These are phyloP conservation scores for Ischnus inquisitorius DNA, from an alignment of 2,888 invertebrate genomes.

Conservation along the genomic window DNA sequence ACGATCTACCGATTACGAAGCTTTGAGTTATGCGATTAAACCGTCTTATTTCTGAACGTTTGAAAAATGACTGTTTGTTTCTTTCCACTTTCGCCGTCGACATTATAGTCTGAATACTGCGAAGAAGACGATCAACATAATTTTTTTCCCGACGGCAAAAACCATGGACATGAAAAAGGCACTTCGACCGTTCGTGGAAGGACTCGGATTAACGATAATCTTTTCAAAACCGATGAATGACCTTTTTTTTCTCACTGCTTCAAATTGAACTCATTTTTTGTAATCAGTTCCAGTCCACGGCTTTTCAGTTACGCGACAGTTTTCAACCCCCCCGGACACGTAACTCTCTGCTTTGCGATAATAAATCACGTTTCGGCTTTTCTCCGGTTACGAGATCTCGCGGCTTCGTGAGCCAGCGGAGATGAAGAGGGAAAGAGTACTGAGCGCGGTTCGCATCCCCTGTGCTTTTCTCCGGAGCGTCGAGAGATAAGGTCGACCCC, in stretches of 20 bases:
- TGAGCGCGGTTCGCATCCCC: constrained; percentile 24
- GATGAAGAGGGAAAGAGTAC: not conserved
- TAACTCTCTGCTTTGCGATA: constrained; percentile 68
- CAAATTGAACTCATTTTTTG: constrained; percentile 5
- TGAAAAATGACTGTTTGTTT: too few species aligned
- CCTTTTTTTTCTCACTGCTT: not conserved
- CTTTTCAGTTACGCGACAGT: constrained; percentile 24
- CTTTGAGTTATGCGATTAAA: too few species aligned
- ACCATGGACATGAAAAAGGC: too few species aligned
- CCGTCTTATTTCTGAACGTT: too few species aligned
- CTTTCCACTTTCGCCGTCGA: too few species aligned
- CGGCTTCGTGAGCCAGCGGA: constrained; percentile 12
- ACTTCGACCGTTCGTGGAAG: too few species aligned
- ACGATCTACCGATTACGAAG: too few species aligned
- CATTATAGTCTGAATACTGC: too few species aligned
- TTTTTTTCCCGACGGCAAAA: too few species aligned
- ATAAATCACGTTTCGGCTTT: constrained; percentile 77
- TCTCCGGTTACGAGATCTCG: constrained; percentile 66
- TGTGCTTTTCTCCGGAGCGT: constrained; percentile 35
- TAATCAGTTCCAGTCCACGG: constrained; percentile 12
- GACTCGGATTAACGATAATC: too few species aligned
- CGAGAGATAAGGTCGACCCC: constrained; percentile 72
- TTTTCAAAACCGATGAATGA: too few species aligned
- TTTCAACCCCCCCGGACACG: constrained; percentile 5
- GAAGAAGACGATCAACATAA: too few species aligned